Percentiles rank a stretch among this genome's conserved stretches.
These are phyloP conservation scores for Tyto alba DNA, from an alignment of 2,113 vertebrate species.

Conservation along the genomic window DNA sequence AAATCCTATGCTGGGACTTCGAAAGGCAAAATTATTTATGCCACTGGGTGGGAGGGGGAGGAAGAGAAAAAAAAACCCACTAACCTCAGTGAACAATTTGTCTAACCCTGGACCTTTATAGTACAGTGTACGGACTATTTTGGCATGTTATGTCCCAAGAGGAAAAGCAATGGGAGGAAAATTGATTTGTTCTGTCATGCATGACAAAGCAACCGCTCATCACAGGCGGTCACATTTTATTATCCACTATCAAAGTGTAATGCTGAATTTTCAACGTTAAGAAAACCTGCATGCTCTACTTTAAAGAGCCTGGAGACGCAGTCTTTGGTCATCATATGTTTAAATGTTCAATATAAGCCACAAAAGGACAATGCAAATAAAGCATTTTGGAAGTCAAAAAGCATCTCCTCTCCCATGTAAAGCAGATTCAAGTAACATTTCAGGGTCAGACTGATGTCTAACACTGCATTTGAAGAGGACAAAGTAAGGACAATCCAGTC, in stretches of 20 bases:
- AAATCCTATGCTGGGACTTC: neutral
- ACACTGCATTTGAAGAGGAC: neutral
- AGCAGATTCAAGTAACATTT: neutral
- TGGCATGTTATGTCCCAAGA: constrained; percentile 19
- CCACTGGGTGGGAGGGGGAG: neutral
- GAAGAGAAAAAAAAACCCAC: accelerated
- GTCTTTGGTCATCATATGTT: neutral
- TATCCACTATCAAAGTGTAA: neutral
- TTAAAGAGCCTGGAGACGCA: neutral
- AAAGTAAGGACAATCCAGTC: neutral
- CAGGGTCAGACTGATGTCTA: neutral
- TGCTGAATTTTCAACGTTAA: neutral
- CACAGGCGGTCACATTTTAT: constrained; percentile 28
- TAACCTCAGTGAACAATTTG: neutral
- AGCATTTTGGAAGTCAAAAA: neutral
- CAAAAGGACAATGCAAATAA: neutral
- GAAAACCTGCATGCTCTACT: neutral
- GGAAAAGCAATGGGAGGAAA: constrained; percentile 38
- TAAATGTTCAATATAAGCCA: neutral
- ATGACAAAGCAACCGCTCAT: constrained; percentile 28
- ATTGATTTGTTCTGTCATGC: constrained; percentile 48
- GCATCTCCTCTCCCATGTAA: neutral
- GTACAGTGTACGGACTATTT: neutral
- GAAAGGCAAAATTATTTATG: neutral
- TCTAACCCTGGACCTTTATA: neutral